phyloP scores from a whole-genome alignment of 2,888 invertebrate species.

The Tuta absoluta region DNA sequence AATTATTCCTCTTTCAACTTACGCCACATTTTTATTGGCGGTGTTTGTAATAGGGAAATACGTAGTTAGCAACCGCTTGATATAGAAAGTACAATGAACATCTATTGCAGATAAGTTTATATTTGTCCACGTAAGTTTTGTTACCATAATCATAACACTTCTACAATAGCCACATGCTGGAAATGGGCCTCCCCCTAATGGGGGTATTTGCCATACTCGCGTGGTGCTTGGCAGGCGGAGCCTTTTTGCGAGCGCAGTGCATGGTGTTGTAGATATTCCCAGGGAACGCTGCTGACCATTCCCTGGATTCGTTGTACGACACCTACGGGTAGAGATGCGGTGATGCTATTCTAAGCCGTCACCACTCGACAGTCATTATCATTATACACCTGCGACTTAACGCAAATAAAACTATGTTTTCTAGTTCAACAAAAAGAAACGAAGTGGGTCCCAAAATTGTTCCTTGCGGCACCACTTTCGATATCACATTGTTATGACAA shows the following conservation, averaged over 20 bases:
- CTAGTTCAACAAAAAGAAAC: background rate
- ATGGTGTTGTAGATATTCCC: no score
- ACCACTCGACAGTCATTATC: no score
- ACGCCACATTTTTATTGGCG: conserved; percentile 43
- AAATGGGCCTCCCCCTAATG: no score
- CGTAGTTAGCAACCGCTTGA: conserved; percentile 58
- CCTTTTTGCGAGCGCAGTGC: no score
- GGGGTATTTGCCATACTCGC: no score
- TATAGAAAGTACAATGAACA: conserved; percentile 68
- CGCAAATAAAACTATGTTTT: background rate
- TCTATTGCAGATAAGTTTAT: conserved; percentile 61
- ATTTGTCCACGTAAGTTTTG: conserved; percentile 51
- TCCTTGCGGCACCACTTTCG: conserved; percentile 25
- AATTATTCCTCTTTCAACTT: conserved; percentile 37
- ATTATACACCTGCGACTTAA: conserved; percentile 26
- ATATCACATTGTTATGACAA: conserved; percentile 33
- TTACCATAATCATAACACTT: conserved; percentile 41
- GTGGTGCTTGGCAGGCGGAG: no score
- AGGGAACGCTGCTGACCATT: no score
- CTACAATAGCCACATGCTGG: no score
- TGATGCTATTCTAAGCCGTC: no score
- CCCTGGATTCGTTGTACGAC: no score
- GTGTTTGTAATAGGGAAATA: conserved; percentile 60
- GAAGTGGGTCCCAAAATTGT: conserved; percentile 13
- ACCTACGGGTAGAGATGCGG: no score